phyloP scores from a whole-genome alignment of 2,113 vertebrate genomes.

The Amphiprion ocellaris region DNA sequence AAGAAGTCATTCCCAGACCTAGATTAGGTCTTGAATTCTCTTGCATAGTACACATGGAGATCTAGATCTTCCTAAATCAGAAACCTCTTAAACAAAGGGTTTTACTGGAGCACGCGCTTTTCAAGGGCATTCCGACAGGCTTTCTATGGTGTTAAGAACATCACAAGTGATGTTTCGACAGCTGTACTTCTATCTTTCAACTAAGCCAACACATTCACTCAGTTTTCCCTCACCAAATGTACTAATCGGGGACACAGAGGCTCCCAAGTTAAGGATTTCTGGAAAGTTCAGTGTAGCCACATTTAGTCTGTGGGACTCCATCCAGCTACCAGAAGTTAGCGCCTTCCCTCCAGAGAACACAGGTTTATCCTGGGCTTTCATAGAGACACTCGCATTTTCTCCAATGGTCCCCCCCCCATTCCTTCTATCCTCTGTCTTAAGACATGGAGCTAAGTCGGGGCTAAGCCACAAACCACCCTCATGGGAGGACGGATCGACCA shows the following conservation, averaged over 20 bases:
- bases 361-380: conserved; percentile 80
- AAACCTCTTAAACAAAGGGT: neutral
- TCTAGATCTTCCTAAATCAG: conserved; percentile 21
- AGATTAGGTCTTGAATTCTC: conserved; percentile 39
- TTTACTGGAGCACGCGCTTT: neutral
- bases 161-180: neutral
- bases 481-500: conserved; percentile 76
- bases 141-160: neutral
- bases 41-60: conserved; percentile 15
- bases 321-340: conserved; percentile 57
- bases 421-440: conserved; percentile 67
- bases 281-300: conserved; percentile 5
- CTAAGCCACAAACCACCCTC: conserved; percentile 80
- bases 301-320: conserved; percentile 49
- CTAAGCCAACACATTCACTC: neutral
- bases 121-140: conserved; percentile 12
- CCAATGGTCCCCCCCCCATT: conserved; percentile 61
- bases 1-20: conserved; percentile 21
- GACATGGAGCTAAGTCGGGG: conserved; percentile 80
- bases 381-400: conserved; percentile 61
- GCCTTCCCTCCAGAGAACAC: conserved; percentile 71
- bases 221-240: neutral
- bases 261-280: conserved; percentile 15
- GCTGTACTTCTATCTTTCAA: neutral
- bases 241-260: conserved; percentile 24